These are phyloP conservation scores for Cryptocephalus primarius DNA, from an alignment of 2,888 invertebrate species.

Conservation along the genomic window DNA sequence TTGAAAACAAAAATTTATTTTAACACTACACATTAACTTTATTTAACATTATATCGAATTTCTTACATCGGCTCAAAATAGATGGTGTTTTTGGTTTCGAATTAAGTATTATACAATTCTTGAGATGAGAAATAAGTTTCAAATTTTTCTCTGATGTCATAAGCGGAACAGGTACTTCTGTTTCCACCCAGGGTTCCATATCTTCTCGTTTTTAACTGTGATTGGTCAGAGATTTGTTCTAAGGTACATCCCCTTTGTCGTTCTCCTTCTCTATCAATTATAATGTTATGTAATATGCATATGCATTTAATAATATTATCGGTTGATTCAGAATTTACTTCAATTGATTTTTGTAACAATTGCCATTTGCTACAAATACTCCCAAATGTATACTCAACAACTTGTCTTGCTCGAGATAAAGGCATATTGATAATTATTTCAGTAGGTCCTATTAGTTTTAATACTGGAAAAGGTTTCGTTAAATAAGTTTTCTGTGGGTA, in stretches of 20 bases:
- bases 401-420: slow-evolving; percentile 7
- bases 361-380: slow-evolving; percentile 8
- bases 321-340: slow-evolving; percentile 6
- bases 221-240: slow-evolving; percentile 5
- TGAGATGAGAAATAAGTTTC: slow-evolving; percentile 4
- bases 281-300: slow-evolving; percentile 9
- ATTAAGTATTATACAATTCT: slow-evolving; percentile 4
- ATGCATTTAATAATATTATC: slow-evolving; percentile 8
- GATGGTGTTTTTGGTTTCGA: neutral
- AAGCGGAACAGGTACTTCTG: slow-evolving; percentile 3
- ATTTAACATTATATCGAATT: too few relatives aligned
- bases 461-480: slow-evolving; percentile 9
- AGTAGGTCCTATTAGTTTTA: slow-evolving; percentile 3
- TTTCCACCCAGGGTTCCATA: slow-evolving; percentile 7
- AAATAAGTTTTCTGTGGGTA: slow-evolving; percentile 13
- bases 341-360: slow-evolving; percentile 8
- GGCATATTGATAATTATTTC: slow-evolving; percentile 6
- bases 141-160: slow-evolving; percentile 6
- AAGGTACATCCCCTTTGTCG: slow-evolving; percentile 3
- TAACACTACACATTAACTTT: too few relatives aligned
- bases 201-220: slow-evolving; percentile 1
- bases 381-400: slow-evolving; percentile 9
- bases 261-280: slow-evolving; percentile 11
- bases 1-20: neutral
- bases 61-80: too few relatives aligned